phyloP scores from a whole-genome alignment of 1,140 invertebrate genomes.

The Bombus sylvicola region DNA sequence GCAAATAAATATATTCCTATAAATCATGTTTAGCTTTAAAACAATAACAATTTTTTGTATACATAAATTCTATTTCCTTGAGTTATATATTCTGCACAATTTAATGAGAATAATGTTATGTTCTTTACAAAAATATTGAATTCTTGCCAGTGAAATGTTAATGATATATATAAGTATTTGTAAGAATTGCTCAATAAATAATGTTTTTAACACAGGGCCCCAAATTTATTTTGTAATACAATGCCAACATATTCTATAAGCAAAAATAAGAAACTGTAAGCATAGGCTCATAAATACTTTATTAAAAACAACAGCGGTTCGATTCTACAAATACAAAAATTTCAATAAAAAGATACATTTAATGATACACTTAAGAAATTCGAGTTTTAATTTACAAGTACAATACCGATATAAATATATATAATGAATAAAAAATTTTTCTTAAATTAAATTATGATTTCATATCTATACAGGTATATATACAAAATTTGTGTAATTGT shows the following conservation, averaged over 20 bases:
- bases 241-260: neutral
- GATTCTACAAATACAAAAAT: neutral
- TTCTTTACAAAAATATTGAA: constrained; percentile 41
- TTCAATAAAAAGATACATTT: neutral
- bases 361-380: constrained; percentile 2
- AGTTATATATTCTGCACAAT: neutral
- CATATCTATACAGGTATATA: constrained; percentile 15
- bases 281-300: neutral
- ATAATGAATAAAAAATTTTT: constrained; percentile 21
- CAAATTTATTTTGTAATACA: neutral
- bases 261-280: neutral
- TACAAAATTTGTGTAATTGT: constrained; percentile 20
- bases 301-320: neutral
- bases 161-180: constrained; percentile 37
- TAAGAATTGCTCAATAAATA: constrained; percentile 71
- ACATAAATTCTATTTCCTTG: constrained; percentile 24
- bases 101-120: constrained; percentile 23
- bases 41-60: neutral
- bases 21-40: neutral
- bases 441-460: constrained; percentile 32
- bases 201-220: constrained; percentile 50
- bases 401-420: neutral
- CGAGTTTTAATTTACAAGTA: neutral
- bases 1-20: neutral
- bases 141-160: constrained; percentile 66